Evolutionary conservation across 2,797 vertebrate species (phyloP), one percentile per base, ranked within the genome.

Genomic region (Choloepus didactylus): DNA sequence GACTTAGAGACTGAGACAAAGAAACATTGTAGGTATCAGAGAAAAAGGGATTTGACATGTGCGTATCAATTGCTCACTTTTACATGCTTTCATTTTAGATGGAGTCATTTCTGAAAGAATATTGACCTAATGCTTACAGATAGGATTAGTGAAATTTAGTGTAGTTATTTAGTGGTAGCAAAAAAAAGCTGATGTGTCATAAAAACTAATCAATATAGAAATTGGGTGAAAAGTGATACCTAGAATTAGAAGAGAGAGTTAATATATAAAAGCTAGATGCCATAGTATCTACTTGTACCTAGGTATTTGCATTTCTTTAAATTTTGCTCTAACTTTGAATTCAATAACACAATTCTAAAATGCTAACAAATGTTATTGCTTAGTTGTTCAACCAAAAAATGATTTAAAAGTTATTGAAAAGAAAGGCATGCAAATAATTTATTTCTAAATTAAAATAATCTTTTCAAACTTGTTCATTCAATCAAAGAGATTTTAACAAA

Each of bases 291-390:
- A 64, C 10, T 59, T 88, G 11, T 35, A 15, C 3, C 9, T 62
- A 75, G 5, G 9, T 73, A 35, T 60, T 90, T 69, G 49, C 27
- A 87, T 73, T 73, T 25, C 72, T 95, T 92, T 89, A 77, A 44
- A 25, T 88, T 93, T 72, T 93, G 4, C n/a, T 75, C 10, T 91
- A 29, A 69, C 62, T 97, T 84, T 82, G 14, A 80, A 59, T 27
- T 66, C 2, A 82, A 62, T 41, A 51, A 73, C 3, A 83, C 75
- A 93, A 67, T 15, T 73, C 29, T 67, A 87, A 92, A 88, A 64
- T 62, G 38, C 18, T 49, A 38, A 49, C 89, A n/a, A 79, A 44
- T 89, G 19, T 54, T 83, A 93, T 77, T 70, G 5, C 54, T 67
- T 87, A 72, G 23, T 9, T 67, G 5, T 54, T 87, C 80, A 72